Conservation (phyloP, 2,113 vertebrate species). For the Psephotus haematonotus region DNA sequence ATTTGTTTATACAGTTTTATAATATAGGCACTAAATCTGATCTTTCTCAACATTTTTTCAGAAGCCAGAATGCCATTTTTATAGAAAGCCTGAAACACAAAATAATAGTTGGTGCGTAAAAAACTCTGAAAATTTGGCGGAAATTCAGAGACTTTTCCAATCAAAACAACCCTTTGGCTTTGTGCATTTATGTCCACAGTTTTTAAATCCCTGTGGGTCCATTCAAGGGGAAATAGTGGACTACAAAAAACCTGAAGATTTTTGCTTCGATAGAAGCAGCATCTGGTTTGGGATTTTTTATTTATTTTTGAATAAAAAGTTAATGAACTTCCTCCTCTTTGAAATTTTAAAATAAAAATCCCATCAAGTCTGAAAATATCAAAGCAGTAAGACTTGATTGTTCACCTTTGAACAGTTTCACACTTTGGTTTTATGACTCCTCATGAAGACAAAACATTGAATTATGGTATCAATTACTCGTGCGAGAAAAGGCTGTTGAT, state of each 20-base stretch:
- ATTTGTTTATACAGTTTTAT: background rate
- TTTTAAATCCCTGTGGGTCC: background rate
- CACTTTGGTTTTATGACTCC: background rate
- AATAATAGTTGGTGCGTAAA: background rate
- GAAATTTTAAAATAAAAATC: background rate
- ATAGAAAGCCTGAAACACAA: background rate
- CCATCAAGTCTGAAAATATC: background rate
- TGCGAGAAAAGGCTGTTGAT: background rate
- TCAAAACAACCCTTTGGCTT: background rate
- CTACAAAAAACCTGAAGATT: background rate
- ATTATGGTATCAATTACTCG: background rate
- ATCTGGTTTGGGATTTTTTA: background rate
- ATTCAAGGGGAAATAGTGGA: background rate
- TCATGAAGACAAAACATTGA: background rate
- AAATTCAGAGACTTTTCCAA: background rate
- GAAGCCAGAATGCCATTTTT: background rate
- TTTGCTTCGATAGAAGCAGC: background rate
- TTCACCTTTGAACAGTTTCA: background rate
- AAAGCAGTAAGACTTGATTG: background rate
- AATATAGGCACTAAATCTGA: background rate
- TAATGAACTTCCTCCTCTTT: background rate
- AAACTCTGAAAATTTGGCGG: background rate
- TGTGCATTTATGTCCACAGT: background rate
- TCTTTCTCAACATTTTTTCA: background rate
- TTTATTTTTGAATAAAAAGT: background rate